These are phyloP conservation scores for Acrobasis consociella DNA, from an alignment of 2,888 invertebrate species.

Conservation along the genomic window DNA sequence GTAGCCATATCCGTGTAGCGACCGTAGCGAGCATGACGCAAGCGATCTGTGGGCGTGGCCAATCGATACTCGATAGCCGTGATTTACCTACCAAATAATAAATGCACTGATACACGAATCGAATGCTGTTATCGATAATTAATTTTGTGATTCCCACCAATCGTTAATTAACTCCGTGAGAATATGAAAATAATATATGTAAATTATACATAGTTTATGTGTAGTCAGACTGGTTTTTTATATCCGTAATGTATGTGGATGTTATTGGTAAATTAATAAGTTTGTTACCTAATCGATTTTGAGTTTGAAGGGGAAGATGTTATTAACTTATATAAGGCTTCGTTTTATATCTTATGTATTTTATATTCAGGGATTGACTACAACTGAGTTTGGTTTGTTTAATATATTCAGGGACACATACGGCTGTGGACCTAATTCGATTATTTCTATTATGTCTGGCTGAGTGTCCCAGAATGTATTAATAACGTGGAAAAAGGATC, in stretches of 20 bases:
- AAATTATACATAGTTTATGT: slow-evolving; percentile 20
- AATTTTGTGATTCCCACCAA: slow-evolving; percentile 43
- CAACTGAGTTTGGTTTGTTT: no score
- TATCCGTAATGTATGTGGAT: neutral
- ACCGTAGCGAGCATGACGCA: slow-evolving; percentile 17
- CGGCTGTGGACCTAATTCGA: no score
- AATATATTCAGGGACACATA: no score
- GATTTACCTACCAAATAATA: slow-evolving; percentile 53
- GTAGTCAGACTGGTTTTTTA: slow-evolving; percentile 7
- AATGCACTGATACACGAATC: slow-evolving; percentile 39
- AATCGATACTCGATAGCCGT: slow-evolving; percentile 48
- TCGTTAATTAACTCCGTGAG: slow-evolving; percentile 46
- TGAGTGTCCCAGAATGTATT: no score
- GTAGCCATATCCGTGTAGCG: neutral
- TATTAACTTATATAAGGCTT: no score
- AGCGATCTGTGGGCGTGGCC: slow-evolving; percentile 40
- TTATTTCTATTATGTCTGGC: no score
- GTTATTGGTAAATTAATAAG: neutral
- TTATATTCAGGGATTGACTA: no score
- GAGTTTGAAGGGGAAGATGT: no score
- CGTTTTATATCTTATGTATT: no score
- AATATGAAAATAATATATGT: slow-evolving; percentile 34
- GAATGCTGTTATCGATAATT: slow-evolving; percentile 47
- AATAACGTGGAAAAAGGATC: no score
- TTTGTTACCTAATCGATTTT: no score